Evolutionary conservation across 2,113 vertebrate species (phyloP), one percentile per base, ranked within the genome.

Genomic region (Antechinus stuartii): DNA sequence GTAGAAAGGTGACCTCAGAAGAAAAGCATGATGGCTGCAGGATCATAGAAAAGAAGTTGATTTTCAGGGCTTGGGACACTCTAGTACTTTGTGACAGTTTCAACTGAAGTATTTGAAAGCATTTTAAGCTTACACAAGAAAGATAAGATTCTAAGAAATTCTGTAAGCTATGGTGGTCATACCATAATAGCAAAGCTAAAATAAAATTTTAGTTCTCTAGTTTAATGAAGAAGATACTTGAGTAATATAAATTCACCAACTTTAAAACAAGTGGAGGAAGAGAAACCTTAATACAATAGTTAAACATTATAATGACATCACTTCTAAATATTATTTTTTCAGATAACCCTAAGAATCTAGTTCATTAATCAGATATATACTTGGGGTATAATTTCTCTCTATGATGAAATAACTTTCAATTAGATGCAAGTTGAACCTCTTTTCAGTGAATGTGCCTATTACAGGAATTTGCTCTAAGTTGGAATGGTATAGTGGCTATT

Each of bases 181-280:
- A 52, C 47, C 47, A 56, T 47, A 84, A 42, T 7, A 84, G 76
- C 90, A 91, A n/a, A 46, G 24, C 46, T 56, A 50, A 90, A 90
- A 76, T 94, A 50, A 92, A 76, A 10, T 91, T 92, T 91, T 84
- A 94, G 89, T 16, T 30, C 53, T 94, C 57, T 42, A 84, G 35
- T 42, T 42, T 42, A 19, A n/a, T 84, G n/a, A 89, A 91, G 89
- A 92, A 61, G 10, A 22, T 94, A 54, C 42, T 61, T 94, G 10
- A 11, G 90, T 93, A 91, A 49, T 90, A 57, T 94, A 47, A 89
- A 55, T 92, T 76, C 22, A 76, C 55, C 47, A 90, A 7, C 53
- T 90, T 14, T 94, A 19, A 89, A 56, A 12, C 35, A 84, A 19
- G 90, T 54, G 24, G n/a, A 94, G 30, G 47, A 55, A 95, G 92